These are phyloP conservation scores for Oncorhynchus gorbuscha DNA, from an alignment of 2,113 vertebrate genomes.

Conservation along the genomic window DNA sequence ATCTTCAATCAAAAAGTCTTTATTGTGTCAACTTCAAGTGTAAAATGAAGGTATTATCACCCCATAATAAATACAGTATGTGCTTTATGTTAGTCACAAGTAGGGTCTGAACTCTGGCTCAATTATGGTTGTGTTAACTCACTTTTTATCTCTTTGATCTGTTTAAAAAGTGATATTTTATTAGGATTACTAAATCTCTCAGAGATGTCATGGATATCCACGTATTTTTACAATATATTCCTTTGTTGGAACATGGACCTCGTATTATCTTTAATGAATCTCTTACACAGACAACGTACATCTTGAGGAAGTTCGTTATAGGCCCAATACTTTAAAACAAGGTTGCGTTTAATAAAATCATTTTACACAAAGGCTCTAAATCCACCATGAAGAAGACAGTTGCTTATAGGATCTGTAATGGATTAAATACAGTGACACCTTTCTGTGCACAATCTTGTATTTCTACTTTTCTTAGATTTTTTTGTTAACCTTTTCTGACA, in stretches of 20 bases:
- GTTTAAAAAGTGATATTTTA: neutral
- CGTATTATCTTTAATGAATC: too few species aligned
- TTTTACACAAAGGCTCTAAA: neutral
- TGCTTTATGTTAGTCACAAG: too few species aligned
- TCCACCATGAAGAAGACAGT: neutral
- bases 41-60: too few species aligned
- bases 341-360: slow-evolving; percentile 81
- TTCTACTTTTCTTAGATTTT: slow-evolving; percentile 52
- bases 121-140: neutral
- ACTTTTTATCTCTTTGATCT: neutral
- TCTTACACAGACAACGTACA: neutral
- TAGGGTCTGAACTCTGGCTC: neutral
- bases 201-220: neutral
- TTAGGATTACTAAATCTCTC: neutral
- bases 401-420: neutral
- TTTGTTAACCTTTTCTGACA: neutral
- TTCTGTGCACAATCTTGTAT: slow-evolving; percentile 61
- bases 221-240: neutral
- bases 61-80: too few species aligned
- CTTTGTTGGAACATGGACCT: too few species aligned
- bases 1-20: too few species aligned
- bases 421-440: neutral
- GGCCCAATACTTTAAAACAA: neutral
- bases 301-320: too few species aligned
- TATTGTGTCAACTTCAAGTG: too few species aligned